Percentiles rank a stretch among this genome's conserved stretches.
Conservation (phyloP, 2,797 vertebrate genomes). For the Chromobotia macracanthus region DNA sequence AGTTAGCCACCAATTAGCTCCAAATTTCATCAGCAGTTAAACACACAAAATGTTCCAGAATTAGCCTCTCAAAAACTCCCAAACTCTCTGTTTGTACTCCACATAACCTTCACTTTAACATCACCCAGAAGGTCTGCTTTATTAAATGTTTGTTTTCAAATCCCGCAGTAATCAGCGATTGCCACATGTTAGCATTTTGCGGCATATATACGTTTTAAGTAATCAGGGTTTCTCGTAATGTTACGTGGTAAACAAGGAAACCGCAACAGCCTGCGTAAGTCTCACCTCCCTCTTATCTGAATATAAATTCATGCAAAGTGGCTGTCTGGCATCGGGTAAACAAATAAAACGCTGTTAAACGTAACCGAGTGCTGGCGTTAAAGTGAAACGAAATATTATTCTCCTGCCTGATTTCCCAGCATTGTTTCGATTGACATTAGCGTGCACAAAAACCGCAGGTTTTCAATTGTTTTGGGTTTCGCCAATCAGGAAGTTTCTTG, state of each 20-base stretch:
- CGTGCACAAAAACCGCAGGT: constrained; percentile 21
- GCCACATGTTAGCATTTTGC: neutral
- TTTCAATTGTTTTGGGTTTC: constrained; percentile 22
- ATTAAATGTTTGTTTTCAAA: neutral
- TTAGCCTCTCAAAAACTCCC: constrained; percentile 21
- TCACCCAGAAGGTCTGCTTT: constrained; percentile 10
- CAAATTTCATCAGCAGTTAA: constrained; percentile 45
- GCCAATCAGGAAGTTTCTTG: neutral
- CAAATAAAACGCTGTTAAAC: constrained; percentile 53
- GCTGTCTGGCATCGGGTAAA: constrained; percentile 46
- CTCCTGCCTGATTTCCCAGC: neutral
- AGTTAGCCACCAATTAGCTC: constrained; percentile 40
- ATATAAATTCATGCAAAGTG: constrained; percentile 51
- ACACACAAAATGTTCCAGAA: constrained; percentile 42
- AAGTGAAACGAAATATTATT: constrained; percentile 32
- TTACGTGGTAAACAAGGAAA: constrained; percentile 32
- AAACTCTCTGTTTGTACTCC: constrained; percentile 6
- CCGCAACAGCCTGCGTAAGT: constrained; percentile 34
- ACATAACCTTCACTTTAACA: constrained; percentile 16
- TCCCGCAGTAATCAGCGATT: neutral
- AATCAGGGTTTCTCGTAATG: constrained; percentile 28
- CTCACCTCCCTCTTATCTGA: constrained; percentile 55
- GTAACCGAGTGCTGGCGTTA: constrained; percentile 49
- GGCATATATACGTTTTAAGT: neutral
- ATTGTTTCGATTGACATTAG: constrained; percentile 31